Evolutionary conservation across 2,113 vertebrate genomes (phyloP).

Genomic region (Microtus montanus): DNA sequence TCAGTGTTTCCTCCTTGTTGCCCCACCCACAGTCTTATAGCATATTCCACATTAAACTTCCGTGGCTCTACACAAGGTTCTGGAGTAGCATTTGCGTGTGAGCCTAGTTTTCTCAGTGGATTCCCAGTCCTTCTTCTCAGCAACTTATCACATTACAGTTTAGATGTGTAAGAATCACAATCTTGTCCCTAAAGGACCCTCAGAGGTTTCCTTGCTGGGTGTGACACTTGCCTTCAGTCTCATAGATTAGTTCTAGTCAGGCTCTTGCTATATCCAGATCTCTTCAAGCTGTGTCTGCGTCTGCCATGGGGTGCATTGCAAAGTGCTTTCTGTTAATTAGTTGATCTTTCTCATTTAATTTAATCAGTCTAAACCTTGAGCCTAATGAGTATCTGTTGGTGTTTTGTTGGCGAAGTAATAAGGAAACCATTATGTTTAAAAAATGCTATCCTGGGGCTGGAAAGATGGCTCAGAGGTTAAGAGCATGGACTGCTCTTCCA

Average conservation of each 20-base stretch:
- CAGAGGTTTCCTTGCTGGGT: background rate
- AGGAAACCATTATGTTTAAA: background rate
- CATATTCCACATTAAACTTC: background rate
- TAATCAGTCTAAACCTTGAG: conserved; percentile 40
- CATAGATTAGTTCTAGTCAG: background rate
- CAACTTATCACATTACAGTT: conserved; percentile 46
- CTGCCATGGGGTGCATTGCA: background rate
- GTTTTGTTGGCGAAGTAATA: conserved; percentile 2
- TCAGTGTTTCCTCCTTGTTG: background rate
- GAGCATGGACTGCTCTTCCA: no score
- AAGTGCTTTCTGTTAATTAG: conserved; percentile 43
- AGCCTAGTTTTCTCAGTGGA: conserved; percentile 36
- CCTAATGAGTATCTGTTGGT: conserved; percentile 16
- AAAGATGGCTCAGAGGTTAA: no score
- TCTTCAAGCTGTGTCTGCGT: background rate
- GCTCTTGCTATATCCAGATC: background rate
- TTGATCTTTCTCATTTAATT: conserved; percentile 53
- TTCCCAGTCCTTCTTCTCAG: background rate
- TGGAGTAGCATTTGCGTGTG: background rate
- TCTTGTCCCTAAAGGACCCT: conserved; percentile 39
- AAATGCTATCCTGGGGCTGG: no score
- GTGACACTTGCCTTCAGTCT: background rate
- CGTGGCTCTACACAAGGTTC: background rate
- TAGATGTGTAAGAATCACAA: background rate
- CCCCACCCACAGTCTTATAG: background rate